Conservation (phyloP, 64 coral and sea anemone genomes). For the Stichodactyla helianthus region DNA sequence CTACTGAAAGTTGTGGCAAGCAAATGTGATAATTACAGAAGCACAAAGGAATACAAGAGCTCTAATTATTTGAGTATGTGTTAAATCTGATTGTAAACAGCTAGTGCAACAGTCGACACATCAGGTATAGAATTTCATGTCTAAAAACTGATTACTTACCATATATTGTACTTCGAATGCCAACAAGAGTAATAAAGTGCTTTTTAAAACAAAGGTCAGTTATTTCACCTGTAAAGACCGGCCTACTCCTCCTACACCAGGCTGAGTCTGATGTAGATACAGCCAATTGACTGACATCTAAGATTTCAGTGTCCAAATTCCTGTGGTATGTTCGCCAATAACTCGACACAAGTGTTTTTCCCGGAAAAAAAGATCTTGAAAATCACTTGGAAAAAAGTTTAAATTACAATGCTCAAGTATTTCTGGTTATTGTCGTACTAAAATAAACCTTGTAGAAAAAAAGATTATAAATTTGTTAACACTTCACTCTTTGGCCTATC, state of each 20-base stretch:
- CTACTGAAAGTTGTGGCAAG: not conserved
- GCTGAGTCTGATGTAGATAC: no score
- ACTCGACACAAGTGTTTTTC: not conserved
- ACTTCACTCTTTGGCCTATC: not conserved
- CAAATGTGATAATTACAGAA: not conserved
- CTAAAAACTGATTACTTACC: no score
- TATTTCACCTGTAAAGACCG: no score
- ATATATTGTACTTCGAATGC: no score
- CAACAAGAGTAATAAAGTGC: no score
- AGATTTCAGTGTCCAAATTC: no score
- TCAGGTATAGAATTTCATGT: no score
- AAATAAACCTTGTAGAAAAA: not conserved
- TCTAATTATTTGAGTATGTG: not conserved
- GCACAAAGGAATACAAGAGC: not conserved
- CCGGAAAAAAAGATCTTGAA: not conserved
- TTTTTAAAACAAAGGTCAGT: no score
- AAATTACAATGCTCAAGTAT: not conserved
- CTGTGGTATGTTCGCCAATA: no score
- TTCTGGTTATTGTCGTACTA: not conserved
- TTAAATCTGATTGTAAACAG: not conserved
- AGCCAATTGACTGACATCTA: no score
- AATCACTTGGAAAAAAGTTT: not conserved
- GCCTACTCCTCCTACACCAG: no score
- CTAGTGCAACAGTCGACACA: not conserved
- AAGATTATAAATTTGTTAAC: not conserved